Evolutionary conservation across 2,113 vertebrate genomes (phyloP).

Genomic region (Podilymbus podiceps): DNA sequence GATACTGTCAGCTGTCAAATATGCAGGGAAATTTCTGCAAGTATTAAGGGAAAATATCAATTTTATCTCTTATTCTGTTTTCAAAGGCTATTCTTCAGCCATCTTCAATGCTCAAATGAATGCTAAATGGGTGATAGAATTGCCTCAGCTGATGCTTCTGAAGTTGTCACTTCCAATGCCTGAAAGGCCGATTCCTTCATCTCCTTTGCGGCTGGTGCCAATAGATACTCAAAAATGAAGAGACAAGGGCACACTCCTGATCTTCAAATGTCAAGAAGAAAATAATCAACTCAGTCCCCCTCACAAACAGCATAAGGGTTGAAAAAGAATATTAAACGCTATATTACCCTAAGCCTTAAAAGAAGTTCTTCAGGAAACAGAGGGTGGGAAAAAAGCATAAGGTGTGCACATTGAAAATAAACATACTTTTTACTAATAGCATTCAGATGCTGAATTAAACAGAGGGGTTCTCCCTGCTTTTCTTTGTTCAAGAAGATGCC

Average conservation of each 20-base stretch:
- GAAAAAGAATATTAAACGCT: background rate
- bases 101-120: background rate
- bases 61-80: conserved; percentile 5
- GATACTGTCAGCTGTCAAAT: background rate
- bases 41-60: background rate
- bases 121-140: conserved; percentile 13
- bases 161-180: conserved; percentile 51
- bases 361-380: background rate
- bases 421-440: background rate
- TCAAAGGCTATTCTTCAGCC: background rate
- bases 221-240: conserved; percentile 17
- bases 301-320: background rate
- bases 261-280: conserved; percentile 46
- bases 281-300: background rate
- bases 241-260: conserved; percentile 48
- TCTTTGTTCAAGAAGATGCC: background rate
- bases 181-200: conserved; percentile 36
- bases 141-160: conserved; percentile 18
- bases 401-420: background rate
- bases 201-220: background rate
- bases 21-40: background rate
- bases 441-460: background rate
- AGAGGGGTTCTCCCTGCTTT: background rate
- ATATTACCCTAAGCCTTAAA: background rate
- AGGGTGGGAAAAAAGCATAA: background rate